Evolutionary conservation across 2,888 invertebrate genomes (phyloP).

Genomic region (Nephrotoma appendiculata): DNA sequence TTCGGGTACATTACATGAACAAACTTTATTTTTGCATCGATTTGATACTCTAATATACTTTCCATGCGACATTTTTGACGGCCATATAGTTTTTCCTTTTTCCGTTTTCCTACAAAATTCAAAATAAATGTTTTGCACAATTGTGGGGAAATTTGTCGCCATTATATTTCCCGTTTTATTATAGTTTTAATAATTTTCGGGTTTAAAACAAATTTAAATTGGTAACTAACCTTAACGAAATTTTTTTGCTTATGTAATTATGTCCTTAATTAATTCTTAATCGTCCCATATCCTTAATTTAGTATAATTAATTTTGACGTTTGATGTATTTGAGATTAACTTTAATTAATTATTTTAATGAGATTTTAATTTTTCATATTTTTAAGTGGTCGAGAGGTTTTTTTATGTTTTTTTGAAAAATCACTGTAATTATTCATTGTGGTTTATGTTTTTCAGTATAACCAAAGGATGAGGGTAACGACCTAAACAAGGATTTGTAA

Average conservation of each 20-base stretch:
- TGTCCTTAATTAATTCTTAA: background rate
- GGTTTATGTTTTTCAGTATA: background rate
- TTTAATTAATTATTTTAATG: background rate
- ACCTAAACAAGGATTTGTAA: background rate
- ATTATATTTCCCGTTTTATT: background rate
- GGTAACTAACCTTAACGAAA: background rate
- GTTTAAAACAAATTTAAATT: background rate
- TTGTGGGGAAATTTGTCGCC: background rate
- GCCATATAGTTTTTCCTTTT: background rate
- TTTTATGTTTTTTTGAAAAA: background rate
- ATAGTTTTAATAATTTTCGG: background rate
- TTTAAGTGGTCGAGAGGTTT: background rate
- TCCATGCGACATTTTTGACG: background rate
- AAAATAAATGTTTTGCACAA: background rate
- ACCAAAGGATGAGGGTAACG: background rate
- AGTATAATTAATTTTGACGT: background rate
- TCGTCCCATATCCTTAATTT: background rate
- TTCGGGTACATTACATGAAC: background rate
- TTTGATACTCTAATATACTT: background rate
- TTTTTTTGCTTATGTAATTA: background rate
- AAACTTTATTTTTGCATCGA: background rate
- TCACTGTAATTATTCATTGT: background rate
- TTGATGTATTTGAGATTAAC: background rate
- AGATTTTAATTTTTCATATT: background rate
- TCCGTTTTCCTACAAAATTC: background rate